A percentile compares a stretch with the other conserved stretches of the same genome.
phyloP scores from a whole-genome alignment of 2,888 invertebrate species.

The Cactoblastis cactorum region DNA sequence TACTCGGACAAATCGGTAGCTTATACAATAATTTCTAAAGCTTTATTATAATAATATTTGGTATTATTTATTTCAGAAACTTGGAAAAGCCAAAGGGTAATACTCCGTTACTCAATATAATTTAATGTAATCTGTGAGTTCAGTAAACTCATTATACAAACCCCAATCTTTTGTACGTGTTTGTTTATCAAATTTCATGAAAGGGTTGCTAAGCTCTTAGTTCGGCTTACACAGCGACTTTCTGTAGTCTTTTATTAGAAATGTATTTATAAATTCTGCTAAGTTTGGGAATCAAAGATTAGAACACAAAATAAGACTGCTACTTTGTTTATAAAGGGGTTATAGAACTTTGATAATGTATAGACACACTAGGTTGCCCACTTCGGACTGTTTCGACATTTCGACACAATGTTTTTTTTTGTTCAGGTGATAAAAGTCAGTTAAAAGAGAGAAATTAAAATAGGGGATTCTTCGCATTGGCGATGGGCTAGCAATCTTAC shows the following conservation, averaged over 20 bases:
- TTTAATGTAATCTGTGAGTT: constrained; percentile 28
- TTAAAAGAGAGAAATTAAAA: too few relatives aligned
- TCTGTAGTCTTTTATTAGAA: neutral
- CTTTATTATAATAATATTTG: neutral
- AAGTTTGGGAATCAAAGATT: too few relatives aligned
- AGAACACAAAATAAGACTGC: too few relatives aligned
- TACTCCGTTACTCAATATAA: constrained; percentile 29
- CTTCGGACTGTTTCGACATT: too few relatives aligned
- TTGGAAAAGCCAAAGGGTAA: constrained; percentile 27
- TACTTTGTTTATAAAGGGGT: too few relatives aligned
- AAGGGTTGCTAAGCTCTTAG: constrained; percentile 22
- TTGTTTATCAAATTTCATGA: constrained; percentile 30
- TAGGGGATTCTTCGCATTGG: too few relatives aligned
- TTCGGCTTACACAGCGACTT: constrained; percentile 35
- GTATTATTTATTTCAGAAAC: neutral
- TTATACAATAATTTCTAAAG: neutral
- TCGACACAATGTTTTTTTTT: too few relatives aligned
- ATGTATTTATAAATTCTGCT: neutral
- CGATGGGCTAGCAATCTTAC: too few relatives aligned
- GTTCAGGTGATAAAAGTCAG: too few relatives aligned
- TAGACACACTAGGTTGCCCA: too few relatives aligned
- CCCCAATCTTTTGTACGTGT: constrained; percentile 31
- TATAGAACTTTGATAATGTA: too few relatives aligned
- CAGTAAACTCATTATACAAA: constrained; percentile 35
- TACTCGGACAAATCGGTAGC: too few relatives aligned